These are phyloP conservation scores for Papilio polyxenes DNA, from an alignment of 1,140 invertebrate genomes.

Conservation along the genomic window DNA sequence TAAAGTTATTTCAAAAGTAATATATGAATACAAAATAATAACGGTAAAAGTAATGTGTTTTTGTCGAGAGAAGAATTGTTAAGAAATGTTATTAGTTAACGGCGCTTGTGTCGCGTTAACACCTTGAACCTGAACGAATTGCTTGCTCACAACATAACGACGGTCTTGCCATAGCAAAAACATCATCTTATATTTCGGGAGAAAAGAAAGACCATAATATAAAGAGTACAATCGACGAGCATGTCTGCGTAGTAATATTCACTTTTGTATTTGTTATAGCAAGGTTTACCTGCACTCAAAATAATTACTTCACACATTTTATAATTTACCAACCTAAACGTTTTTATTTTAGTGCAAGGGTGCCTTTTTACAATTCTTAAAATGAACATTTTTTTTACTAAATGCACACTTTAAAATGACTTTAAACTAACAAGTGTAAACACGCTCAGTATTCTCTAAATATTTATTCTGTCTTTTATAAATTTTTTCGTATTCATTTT, in stretches of 20 bases:
- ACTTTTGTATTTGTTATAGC: background rate
- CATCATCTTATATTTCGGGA: slow-evolving; percentile 13
- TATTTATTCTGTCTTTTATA: background rate
- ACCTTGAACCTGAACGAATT: slow-evolving; percentile 48
- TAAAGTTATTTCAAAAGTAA: background rate
- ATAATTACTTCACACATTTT: too few relatives aligned
- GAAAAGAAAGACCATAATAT: background rate
- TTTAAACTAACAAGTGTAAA: background rate
- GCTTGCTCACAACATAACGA: slow-evolving; percentile 11
- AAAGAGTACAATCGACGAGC: background rate
- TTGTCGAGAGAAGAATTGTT: slow-evolving; percentile 14
- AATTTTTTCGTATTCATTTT: background rate
- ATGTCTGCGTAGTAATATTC: background rate
- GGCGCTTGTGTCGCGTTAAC: slow-evolving; percentile 42
- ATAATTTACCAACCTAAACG: too few relatives aligned
- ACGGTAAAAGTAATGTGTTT: slow-evolving; percentile 28
- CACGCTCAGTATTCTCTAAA: too few relatives aligned
- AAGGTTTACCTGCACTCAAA: too few relatives aligned
- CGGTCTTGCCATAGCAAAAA: slow-evolving; percentile 4
- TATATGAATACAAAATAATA: slow-evolving; percentile 27
- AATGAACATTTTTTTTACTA: too few relatives aligned
- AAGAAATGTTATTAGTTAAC: slow-evolving; percentile 28
- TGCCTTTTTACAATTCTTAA: too few relatives aligned
- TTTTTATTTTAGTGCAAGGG: too few relatives aligned
- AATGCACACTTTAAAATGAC: background rate